These are phyloP conservation scores for Catostomus latipinnis DNA, from an alignment of 2,797 vertebrate genomes.

Conservation along the genomic window DNA sequence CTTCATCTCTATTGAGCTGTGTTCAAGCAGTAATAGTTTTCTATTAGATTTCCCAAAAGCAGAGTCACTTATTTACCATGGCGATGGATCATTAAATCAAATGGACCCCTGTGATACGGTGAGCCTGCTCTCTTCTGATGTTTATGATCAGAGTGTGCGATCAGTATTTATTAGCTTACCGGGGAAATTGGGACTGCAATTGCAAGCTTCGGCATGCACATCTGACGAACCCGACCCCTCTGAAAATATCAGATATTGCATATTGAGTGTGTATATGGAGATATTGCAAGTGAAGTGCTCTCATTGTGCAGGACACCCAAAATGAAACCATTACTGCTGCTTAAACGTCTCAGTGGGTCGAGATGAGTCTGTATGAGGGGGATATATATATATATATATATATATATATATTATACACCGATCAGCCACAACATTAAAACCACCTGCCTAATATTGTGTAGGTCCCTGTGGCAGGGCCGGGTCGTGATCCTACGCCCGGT, in stretches of 20 bases:
- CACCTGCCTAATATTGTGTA: no score
- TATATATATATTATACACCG: no score
- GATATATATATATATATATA: no score
- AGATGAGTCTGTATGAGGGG: conserved; percentile 19
- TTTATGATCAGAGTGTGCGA: conserved; percentile 46
- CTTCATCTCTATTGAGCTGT: conserved; percentile 61
- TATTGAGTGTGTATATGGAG: conserved; percentile 11
- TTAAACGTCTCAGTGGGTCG: conserved; percentile 17
- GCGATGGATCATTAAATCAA: conserved; percentile 70
- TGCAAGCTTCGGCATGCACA: conserved; percentile 25
- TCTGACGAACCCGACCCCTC: conserved; percentile 34
- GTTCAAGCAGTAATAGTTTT: conserved; percentile 69
- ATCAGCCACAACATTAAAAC: no score
- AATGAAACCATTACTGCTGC: conserved; percentile 45
- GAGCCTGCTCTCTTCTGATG: conserved; percentile 48
- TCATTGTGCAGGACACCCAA: conserved; percentile 42
- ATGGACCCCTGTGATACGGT: conserved; percentile 68
- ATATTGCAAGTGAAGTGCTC: conserved; percentile 23
- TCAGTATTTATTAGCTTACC: conserved; percentile 51
- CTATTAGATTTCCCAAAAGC: conserved; percentile 73
- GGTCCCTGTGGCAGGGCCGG: no score
- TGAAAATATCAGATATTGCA: conserved; percentile 54
- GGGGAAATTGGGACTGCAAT: conserved; percentile 51
- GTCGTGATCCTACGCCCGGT: no score
- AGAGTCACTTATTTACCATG: conserved; percentile 71